Evolutionary conservation across 64 coral and sea anemone genomes (phyloP), one percentile per base, ranked within the genome.

Genomic region (Stichodactyla mertensii): DNA sequence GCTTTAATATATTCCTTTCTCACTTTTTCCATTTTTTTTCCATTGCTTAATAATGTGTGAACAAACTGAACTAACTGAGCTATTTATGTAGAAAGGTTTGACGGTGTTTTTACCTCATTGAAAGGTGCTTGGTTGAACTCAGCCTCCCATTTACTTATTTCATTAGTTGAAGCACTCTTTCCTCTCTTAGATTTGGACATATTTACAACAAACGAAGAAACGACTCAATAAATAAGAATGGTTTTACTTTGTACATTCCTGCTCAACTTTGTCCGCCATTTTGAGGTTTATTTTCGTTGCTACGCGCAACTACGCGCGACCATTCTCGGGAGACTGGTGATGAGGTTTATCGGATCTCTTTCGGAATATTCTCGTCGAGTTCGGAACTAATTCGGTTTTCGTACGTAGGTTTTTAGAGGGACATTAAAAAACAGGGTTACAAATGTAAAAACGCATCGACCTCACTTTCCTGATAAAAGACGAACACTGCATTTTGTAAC

Each of bases 131-230:
- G 97, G 91, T 86, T 57, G 18, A 99, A 85, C 53, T 92, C 97
- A 56, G 87, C 55, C 57, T 99, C 97, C 97, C 97, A 99, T 92
- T 83, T 84, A 69, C 88, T 90, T 11, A 92, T 87, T 86, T 99
- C 97, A 86, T 99, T 94, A 86, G 88, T 80, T 27, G 93, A 95
- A 62, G 93, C 97, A 92, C 97, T 99, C 55, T 99, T 99, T 86
- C 89, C 97, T 83, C 97, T 92, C 82, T 87, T 87, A 70, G 89
- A 92, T 78, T 99, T 99, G 6, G 97, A 92, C 97, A 99, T 99
- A 84, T 90, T 94, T 7, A n/a, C 45, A 51, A 11, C 36, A 54
- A 56, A 66, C 10, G 20, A 71, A 62, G 15, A 27, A 20, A 51
- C 55, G n/a, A 64, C 57, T 31, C 6, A 84, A 16, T 10, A 24